phyloP scores from a whole-genome alignment of 2,888 invertebrate genomes.

The Aradus depressus region DNA sequence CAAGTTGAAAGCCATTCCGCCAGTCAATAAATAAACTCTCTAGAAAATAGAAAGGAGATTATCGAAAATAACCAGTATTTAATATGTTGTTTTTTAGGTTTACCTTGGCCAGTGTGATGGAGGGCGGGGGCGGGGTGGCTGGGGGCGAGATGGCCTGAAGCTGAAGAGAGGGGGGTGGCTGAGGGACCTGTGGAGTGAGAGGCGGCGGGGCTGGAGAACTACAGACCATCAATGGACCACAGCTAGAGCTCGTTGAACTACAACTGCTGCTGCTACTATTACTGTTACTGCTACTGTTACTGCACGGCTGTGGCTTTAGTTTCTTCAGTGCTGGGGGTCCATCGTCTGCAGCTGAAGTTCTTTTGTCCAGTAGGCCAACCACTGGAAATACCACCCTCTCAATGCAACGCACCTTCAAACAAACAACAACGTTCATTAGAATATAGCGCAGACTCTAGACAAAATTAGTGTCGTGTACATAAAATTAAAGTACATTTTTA shows the following conservation, averaged over 20 bases:
- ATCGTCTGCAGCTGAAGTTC: constrained; percentile 17
- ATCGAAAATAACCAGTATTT: too few relatives aligned
- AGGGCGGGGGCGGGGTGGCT: constrained; percentile 21
- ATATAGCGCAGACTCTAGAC: constrained; percentile 34
- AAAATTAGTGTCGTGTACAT: constrained; percentile 32
- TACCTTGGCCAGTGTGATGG: constrained; percentile 30
- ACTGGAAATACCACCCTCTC: constrained; percentile 22
- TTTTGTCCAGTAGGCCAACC: constrained; percentile 16
- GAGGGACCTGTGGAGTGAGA: constrained; percentile 23
- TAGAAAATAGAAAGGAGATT: too few relatives aligned
- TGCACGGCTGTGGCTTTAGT: constrained; percentile 8
- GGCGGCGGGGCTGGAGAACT: constrained; percentile 18
- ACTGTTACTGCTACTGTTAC: constrained; percentile 10
- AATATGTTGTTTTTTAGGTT: too few relatives aligned
- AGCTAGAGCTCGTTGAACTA: constrained; percentile 34
- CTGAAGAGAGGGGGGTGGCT: constrained; percentile 25
- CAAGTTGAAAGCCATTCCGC: too few relatives aligned
- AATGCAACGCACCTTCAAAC: constrained; percentile 17
- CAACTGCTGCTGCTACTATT: constrained; percentile 4
- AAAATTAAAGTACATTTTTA: too few relatives aligned
- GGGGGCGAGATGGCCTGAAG: constrained; percentile 20
- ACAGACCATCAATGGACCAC: constrained; percentile 34
- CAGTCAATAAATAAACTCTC: too few relatives aligned
- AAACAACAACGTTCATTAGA: constrained; percentile 22
- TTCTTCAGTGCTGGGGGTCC: constrained; percentile 13